phyloP scores from a whole-genome alignment of 2,113 vertebrate species.

The Psittacara wagleri region DNA sequence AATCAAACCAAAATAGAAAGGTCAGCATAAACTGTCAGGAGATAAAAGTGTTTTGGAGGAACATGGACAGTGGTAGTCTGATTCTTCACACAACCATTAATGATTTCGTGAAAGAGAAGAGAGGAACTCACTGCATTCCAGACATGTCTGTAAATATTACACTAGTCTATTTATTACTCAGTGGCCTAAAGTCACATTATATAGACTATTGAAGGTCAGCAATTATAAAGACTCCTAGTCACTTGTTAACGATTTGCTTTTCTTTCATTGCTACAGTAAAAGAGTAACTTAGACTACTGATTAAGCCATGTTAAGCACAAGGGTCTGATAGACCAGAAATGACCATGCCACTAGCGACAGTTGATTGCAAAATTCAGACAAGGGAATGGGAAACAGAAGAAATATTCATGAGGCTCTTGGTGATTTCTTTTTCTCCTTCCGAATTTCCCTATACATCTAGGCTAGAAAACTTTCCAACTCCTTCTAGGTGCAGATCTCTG shows the following conservation, averaged over 20 bases:
- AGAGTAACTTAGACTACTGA: slow-evolving; percentile 68
- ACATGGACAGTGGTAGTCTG: neutral
- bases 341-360: neutral
- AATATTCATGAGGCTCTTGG: neutral
- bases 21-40: slow-evolving; percentile 3
- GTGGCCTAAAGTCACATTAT: slow-evolving; percentile 56
- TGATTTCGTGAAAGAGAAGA: slow-evolving; percentile 19
- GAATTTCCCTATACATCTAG: neutral
- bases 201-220: slow-evolving; percentile 62
- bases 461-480: neutral
- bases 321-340: slow-evolving; percentile 22
- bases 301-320: slow-evolving; percentile 45
- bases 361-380: slow-evolving; percentile 40
- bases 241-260: slow-evolving; percentile 74
- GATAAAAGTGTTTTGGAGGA: slow-evolving; percentile 42
- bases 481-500: neutral
- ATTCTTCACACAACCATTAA: neutral
- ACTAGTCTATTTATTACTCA: slow-evolving; percentile 57
- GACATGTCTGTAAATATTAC: slow-evolving; percentile 58
- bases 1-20: slow-evolving; percentile 16
- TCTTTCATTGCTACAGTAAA: slow-evolving; percentile 62
- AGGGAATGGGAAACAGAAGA: neutral
- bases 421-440: neutral
- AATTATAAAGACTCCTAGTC: slow-evolving; percentile 34
- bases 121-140: slow-evolving; percentile 48